phyloP scores from a whole-genome alignment of 1,140 invertebrate species.

The Scaptomyza graminum region DNA sequence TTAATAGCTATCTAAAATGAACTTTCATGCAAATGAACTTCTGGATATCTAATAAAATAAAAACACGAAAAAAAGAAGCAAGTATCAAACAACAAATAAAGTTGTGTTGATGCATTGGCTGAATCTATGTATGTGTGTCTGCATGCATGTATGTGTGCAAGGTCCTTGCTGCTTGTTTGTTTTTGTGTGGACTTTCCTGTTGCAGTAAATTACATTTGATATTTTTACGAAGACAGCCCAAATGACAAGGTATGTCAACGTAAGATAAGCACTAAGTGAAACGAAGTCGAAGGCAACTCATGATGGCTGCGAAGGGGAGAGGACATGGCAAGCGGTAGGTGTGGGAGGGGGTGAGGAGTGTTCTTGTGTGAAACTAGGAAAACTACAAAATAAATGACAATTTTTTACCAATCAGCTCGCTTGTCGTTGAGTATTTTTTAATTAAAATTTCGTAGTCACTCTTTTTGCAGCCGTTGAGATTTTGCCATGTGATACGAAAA shows the following conservation, averaged over 20 bases:
- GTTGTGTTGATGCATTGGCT: not conserved
- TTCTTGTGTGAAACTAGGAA: conserved; percentile 20
- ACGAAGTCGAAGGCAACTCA: conserved; percentile 42
- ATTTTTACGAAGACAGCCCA: conserved; percentile 70
- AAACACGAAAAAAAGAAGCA: conserved; percentile 2
- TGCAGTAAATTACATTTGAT: conserved; percentile 73
- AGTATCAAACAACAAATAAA: conserved; percentile 18
- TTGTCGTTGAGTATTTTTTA: conserved; percentile 51
- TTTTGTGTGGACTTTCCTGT: conserved; percentile 35
- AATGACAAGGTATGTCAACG: conserved; percentile 79
- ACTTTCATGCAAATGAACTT: conserved; percentile 30
- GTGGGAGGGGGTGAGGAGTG: not conserved
- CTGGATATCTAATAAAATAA: conserved; percentile 12
- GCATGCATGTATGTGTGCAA: conserved; percentile 2
- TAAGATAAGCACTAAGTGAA: conserved; percentile 68
- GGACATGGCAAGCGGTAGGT: not conserved
- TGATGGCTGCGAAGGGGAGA: conserved; percentile 28
- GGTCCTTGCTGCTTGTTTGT: conserved; percentile 12
- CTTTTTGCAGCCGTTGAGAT: conserved; percentile 26
- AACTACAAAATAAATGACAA: conserved; percentile 47
- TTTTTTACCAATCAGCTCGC: conserved; percentile 7
- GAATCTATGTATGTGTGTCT: conserved; percentile 3
- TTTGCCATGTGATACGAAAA: conserved; percentile 31
- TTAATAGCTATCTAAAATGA: conserved; percentile 29
- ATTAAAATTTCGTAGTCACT: conserved; percentile 52